Evolutionary conservation across 2,888 invertebrate genomes (phyloP), one percentile per base, ranked within the genome.

Genomic region (Euproctis similis): DNA sequence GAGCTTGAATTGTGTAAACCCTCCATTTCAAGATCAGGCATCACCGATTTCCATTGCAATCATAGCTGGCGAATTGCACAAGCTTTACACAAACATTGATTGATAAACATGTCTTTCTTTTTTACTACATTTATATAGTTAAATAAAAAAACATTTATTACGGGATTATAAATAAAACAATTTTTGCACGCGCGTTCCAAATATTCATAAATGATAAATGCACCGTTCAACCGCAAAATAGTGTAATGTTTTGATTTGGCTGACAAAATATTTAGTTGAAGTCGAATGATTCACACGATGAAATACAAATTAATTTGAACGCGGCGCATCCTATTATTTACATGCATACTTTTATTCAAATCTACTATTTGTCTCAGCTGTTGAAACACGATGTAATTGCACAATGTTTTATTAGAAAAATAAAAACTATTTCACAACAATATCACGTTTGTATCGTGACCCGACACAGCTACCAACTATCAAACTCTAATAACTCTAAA

Each of bases 401-500:
- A n/a, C 23, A 8, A 19, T 10, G 21, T 29, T 27, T 34, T 8
- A 25, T 21, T 30, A n/a, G n/a, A n/a, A n/a, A n/a, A n/a, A n/a
- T n/a, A n/a, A n/a, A n/a, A n/a, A n/a, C n/a, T n/a, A n/a, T 45
- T 12, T 18, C 9, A 24, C 29, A 28, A 41, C 36, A 46, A 40
- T 49, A 49, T 45, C 48, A 53, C 43, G 47, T 26, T 30, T 19
- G 35, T 39, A 50, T 43, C 59, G 51, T 46, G 33, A 21, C 36
- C 36, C 43, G 24, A 28, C 31, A 50, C 46, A 30, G 28, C 24
- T 20, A 26, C 31, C 18, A 47, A 31, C 64, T 65, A 63, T 63
- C 57, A 63, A 65, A 62, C 44, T 35, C 49, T 49, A 55, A 65
- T 62, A 63, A 59, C 48, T 59, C 48, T 32, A 31, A 38, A 14